Evolutionary conservation across 2,888 invertebrate genomes (phyloP).

Genomic region (Stictocephala bisonia): DNA sequence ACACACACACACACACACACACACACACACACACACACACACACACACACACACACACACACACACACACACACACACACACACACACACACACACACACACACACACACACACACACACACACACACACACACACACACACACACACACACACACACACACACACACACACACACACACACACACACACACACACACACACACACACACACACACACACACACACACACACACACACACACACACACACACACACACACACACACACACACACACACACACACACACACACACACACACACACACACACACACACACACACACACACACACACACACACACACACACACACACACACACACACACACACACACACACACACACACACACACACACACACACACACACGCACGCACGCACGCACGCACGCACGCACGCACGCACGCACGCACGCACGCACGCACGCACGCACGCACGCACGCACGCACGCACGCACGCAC

Average conservation of each 20-base stretch:
- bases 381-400: not conserved
- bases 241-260: conserved; percentile 13
- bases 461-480: not conserved
- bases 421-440: not conserved
- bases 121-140: conserved; percentile 13
- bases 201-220: conserved; percentile 2
- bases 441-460: not conserved
- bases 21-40: conserved; percentile 9
- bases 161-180: conserved; percentile 8
- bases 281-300: conserved; percentile 13
- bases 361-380: not conserved
- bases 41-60: conserved; percentile 6
- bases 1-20: conserved; percentile 13
- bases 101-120: conserved; percentile 13
- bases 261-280: conserved; percentile 13
- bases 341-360: not conserved
- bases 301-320: not conserved
- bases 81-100: conserved; percentile 13
- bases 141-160: conserved; percentile 13
- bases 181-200: not conserved
- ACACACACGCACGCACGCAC: not conserved
- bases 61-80: conserved; percentile 13
- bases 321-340: not conserved
- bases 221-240: not conserved
- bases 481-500: not conserved